A percentile compares a stretch with the other conserved stretches of the same genome.
Conservation (phyloP, 2,113 vertebrate genomes). For the Myotis yumanensis region DNA sequence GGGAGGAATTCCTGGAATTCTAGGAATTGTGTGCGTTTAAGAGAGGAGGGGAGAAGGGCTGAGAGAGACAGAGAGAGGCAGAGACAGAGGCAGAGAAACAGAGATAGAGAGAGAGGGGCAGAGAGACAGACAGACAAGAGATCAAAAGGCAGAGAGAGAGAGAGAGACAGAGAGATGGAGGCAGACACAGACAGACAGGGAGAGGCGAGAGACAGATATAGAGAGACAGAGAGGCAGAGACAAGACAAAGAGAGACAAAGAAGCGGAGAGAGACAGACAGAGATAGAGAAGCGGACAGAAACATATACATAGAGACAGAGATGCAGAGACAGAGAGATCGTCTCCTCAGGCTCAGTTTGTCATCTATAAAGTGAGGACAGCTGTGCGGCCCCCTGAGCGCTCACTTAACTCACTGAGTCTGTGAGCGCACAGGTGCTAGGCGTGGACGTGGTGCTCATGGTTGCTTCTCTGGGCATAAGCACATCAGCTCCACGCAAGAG, state of each 20-base stretch:
- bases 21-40: background rate
- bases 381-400: background rate
- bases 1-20: background rate
- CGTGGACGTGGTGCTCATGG: fast-evolving
- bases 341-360: background rate
- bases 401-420: fast-evolving
- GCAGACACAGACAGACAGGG: background rate
- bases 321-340: background rate
- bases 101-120: background rate
- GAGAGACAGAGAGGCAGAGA: background rate
- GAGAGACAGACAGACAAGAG: background rate
- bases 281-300: background rate
- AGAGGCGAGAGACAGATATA: background rate
- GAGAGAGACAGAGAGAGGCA: background rate
- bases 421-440: fast-evolving
- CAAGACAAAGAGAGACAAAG: background rate
- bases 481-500: fast-evolving
- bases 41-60: no score
- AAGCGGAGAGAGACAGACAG: background rate
- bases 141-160: background rate
- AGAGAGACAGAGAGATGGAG: background rate
- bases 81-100: background rate
- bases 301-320: background rate
- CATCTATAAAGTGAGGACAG: background rate
- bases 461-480: no score